Evolutionary conservation across 2,888 invertebrate genomes (phyloP).

Genomic region (Itoplectis maculator): DNA sequence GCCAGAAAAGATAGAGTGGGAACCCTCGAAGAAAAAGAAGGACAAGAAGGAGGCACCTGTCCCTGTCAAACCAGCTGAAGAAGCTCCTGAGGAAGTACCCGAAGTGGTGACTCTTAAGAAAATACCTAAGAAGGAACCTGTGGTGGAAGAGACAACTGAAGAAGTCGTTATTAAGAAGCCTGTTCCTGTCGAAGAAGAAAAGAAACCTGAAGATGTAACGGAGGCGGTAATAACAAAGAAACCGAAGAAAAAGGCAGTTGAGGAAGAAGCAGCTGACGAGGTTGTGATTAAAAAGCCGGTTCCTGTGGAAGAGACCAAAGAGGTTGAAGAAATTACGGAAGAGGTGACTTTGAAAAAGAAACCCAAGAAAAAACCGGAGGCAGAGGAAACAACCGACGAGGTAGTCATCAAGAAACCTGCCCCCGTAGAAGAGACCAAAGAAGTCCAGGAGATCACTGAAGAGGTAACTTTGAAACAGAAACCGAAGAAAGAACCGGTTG

Average conservation of each 20-base stretch:
- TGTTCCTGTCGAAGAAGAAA: constrained; percentile 70
- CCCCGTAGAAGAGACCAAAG: constrained; percentile 72
- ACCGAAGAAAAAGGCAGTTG: constrained; percentile 77
- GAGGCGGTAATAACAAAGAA: constrained; percentile 60
- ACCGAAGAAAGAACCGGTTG: constrained; percentile 73
- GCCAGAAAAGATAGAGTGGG: constrained; percentile 82
- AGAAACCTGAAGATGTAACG: constrained; percentile 71
- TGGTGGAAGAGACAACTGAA: constrained; percentile 74
- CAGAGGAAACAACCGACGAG: constrained; percentile 84
- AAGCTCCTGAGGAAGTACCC: constrained; percentile 68
- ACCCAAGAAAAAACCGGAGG: constrained; percentile 73
- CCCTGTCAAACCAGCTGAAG: constrained; percentile 66
- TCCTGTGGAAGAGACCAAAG: constrained; percentile 71
- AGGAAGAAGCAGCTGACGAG: constrained; percentile 80
- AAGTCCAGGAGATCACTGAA: constrained; percentile 71
- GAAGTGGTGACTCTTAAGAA: constrained; percentile 75
- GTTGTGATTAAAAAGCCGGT: constrained; percentile 80
- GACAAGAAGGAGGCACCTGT: constrained; percentile 71
- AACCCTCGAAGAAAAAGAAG: constrained; percentile 77
- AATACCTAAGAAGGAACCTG: constrained; percentile 71
- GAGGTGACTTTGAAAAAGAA: constrained; percentile 75
- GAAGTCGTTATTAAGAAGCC: constrained; percentile 74
- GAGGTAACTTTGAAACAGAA: constrained; percentile 71
- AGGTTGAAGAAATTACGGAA: constrained; percentile 76
- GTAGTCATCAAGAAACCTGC: constrained; percentile 80